Percentiles rank a stretch among this genome's conserved stretches.
These are phyloP conservation scores for Rhinoraja longicauda DNA, from an alignment of 2,797 vertebrate genomes.

Conservation along the genomic window DNA sequence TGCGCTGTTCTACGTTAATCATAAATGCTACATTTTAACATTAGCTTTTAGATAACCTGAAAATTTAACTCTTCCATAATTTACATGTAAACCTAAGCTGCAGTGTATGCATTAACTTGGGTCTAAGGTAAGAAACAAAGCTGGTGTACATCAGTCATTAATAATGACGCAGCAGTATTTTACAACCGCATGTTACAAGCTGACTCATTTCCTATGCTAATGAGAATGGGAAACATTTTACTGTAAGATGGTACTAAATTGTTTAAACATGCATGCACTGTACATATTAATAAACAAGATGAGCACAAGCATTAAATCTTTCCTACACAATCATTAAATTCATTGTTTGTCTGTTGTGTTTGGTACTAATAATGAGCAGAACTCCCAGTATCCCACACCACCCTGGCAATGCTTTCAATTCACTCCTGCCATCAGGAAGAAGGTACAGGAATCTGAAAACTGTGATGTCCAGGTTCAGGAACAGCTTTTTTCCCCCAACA, in stretches of 20 bases:
- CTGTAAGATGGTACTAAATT: neutral
- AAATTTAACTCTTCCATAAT: neutral
- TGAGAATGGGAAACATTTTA: neutral
- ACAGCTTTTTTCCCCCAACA: no score
- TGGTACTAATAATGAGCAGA: neutral
- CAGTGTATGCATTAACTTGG: neutral
- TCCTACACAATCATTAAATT: neutral
- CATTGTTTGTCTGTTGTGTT: neutral
- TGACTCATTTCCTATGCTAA: neutral
- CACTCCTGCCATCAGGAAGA: no score
- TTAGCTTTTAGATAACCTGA: neutral
- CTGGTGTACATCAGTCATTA: neutral
- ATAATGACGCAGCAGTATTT: neutral
- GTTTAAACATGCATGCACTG: neutral
- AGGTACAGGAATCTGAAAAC: no score
- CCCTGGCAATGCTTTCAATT: no score
- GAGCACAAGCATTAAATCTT: neutral
- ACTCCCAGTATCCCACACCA: neutral
- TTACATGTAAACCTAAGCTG: neutral
- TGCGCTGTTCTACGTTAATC: no score
- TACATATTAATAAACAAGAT: neutral
- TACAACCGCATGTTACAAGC: no score
- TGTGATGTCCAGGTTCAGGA: no score
- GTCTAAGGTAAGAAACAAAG: neutral
- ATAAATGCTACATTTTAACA: neutral